Base-by-base conservation (phyloP, 2,888 invertebrate species). In the Falcaria lacertinaria region DNA sequence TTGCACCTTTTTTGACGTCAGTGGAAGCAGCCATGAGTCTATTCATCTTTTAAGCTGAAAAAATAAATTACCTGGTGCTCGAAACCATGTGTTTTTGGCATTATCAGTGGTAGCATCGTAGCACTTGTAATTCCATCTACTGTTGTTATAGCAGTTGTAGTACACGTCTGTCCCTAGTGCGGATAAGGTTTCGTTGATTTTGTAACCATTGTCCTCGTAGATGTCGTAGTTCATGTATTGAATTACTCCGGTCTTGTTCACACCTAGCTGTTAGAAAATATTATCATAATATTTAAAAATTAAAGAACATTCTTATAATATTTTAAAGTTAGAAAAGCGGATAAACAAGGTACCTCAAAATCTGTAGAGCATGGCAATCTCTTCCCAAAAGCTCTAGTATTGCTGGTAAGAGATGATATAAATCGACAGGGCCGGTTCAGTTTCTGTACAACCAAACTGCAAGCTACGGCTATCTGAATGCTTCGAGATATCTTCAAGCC, bases 401-500 rank as follows among this genome's bases (percentile, higher is more conserved):
- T 92, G n/a, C 91, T 89, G 40, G 91, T 90, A 43, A 95, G 77
- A 4, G 92, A 83, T 73, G 94, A 74, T 36, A 91, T 84, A 41
- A 95, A 81, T 41, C 93, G 88, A 0, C 94, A 93, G 0, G 95
- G 94, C 38, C 78, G 74, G 61, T 91, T 89, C 0, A 93, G 72
- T 50, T 90, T 90, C 47, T 85, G 64, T 1, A 92, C 90, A 0
- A 92, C 93, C 8, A 95, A 63, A 2, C 93, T 92, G 50, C 93
- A 91, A 0, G 93, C 92, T n/a, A 91, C 85, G 0, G 93, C 89
- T 0, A 91, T 68, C 36, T 90, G 84, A 4, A 79, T 64, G 6
- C 88, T 77, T 16, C 94, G 86, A 0, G 91, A 89, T 49, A 94
- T 90, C 78, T 96, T 97, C 0, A 90, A 86, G 0, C 97, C 97